Conservation (phyloP, 2,113 vertebrate species). For the Tetrao urogallus region DNA sequence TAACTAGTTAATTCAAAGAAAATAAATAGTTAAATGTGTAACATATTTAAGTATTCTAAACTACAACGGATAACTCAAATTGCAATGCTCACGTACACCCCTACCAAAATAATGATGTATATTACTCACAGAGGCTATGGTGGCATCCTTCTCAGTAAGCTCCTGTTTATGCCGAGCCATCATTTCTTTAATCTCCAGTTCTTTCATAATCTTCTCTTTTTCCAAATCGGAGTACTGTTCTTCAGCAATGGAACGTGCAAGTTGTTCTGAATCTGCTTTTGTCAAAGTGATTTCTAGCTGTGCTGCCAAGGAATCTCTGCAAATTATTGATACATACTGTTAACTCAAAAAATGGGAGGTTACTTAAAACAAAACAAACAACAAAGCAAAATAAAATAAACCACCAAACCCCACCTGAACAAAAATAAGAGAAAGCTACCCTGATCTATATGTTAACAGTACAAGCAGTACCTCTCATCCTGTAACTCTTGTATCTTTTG, state of each 20-base stretch:
- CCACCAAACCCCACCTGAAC: background rate
- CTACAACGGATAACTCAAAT: background rate
- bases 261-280: slow-evolving; percentile 96
- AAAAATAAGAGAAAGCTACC: background rate
- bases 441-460: background rate
- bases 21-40: background rate
- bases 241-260: slow-evolving; percentile 97
- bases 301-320: slow-evolving; percentile 94
- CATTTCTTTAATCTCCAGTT: slow-evolving; percentile 99
- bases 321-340: background rate
- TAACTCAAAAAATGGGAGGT: background rate
- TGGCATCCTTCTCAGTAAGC: slow-evolving; percentile 93
- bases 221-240: slow-evolving; percentile 98
- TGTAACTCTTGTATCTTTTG: slow-evolving; percentile 94
- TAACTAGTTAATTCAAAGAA: background rate
- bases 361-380: background rate
- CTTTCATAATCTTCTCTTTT: slow-evolving; percentile 99
- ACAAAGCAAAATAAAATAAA: background rate
- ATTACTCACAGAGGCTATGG: slow-evolving; percentile 89
- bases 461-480: slow-evolving; percentile 88
- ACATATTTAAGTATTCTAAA: background rate
- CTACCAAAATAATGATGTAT: background rate
- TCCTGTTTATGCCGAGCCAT: slow-evolving; percentile 98
- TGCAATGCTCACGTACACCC: background rate
- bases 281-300: slow-evolving; percentile 97